Evolutionary conservation across 64 coral and sea anemone genomes (phyloP), one percentile per base, ranked within the genome.

Genomic region (Montipora sp.): DNA sequence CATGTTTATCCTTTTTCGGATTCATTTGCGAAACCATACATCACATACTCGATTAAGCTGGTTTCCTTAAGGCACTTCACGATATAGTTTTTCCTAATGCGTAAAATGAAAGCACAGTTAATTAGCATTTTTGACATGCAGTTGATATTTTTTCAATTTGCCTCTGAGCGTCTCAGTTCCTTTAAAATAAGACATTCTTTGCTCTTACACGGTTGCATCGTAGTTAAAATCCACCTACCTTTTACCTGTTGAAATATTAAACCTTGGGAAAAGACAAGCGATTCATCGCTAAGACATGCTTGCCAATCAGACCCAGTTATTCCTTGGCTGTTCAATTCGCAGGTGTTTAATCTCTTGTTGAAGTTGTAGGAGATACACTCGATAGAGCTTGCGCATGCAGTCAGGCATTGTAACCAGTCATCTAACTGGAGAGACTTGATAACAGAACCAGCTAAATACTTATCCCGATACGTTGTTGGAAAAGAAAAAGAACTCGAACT

Each of bases 281-380:
- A 43, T 7, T 76, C 22, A 7, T 76, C 74, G 4, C 12, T 5
- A 3, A 11, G 4, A 43, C 74, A 76, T 16, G 45, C 74, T 76
- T 76, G 23, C 6, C 73, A 10, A 3, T 15, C 14, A 7, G 11
- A 76, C 5, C 43, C 11, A 15, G 74, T 76, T 46, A 76, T 76
- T 14, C 74, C 74, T 76, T 8, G 24, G 13, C 43, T 76, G 74
- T 76, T 76, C 9, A 76, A 11, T 1, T 76, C 74, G 14, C 74
- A 76, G 7, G 6, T 45, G 3, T 45, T 11, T 47, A 76, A 76
- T 47, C 44, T 76, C 4, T 8, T 8, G 27, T 76, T 15, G 4
- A 76, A 47, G 74, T 76, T 76, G 74, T 76, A 76, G 8, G 74
- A 76, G 46, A 76, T 12, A 12, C 74, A 76, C 13, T 76, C 27